Base-by-base conservation (phyloP, 2,888 invertebrate species). In the Abrostola tripartita region DNA sequence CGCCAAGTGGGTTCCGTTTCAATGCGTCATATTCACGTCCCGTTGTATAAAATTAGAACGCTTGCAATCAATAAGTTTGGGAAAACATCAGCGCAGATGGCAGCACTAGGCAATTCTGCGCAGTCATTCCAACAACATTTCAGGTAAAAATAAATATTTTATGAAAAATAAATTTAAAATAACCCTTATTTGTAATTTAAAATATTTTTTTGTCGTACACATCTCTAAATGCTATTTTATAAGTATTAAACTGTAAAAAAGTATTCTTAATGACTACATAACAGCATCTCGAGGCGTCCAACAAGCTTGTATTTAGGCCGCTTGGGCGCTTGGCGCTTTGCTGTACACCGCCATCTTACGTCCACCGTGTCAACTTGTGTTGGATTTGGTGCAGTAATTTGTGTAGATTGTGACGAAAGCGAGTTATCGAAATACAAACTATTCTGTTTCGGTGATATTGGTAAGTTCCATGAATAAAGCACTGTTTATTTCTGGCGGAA, bases 261-360 rank as follows among this genome's bases (percentile, higher is more conserved):
- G 81, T 65, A 53, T 37, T 11, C 8, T 50, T 65, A 56, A 69
- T 85, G 85, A 83, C 79, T 76, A 50, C 35, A n/a, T 55, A 68
- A 53, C 61, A 55, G 52, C 60, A 67, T 47, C 50, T 60, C 14
- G 37, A 67, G 52, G 65, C 74, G 71, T 70, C 74, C 59, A 67
- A 63, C 76, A 74, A 68, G 73, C 74, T 70, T 76, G 51, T 59
- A 61, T 14, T 24, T 58, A 70, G 67, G 81, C 61, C 53, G 67
- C 85, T 78, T 77, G 85, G 82, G 87, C 24, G 24, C 24, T 24
- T 24, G 86, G 86, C 85, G 83, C 76, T 47, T 79, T 36, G 65
- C 74, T 61, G 42, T 82, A 90, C 88, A 92, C 93, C 92, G 94
- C 94, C 94, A 94, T 94, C 94, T 94, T 94, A 86, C 92, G 93